Evolutionary conservation across 2,888 invertebrate species (phyloP).

Genomic region (Neuroscelio doddi): DNA sequence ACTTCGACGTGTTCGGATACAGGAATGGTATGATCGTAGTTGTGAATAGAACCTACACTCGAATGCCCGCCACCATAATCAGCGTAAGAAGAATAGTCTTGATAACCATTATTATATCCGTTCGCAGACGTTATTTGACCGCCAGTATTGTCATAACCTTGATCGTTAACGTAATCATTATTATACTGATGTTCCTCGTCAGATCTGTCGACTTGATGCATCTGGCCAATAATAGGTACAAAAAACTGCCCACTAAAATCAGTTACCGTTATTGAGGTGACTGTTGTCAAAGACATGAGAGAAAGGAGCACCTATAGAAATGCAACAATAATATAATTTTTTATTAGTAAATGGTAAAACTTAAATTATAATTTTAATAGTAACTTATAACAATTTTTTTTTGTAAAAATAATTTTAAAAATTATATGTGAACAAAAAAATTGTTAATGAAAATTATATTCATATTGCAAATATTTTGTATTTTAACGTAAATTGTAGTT

Average conservation of each 20-base stretch:
- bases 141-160: conserved; percentile 33
- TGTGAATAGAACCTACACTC: conserved; percentile 35
- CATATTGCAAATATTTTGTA: neutral
- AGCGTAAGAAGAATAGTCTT: conserved; percentile 59
- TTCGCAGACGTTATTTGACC: conserved; percentile 39
- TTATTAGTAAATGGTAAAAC: too few relatives aligned
- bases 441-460: neutral
- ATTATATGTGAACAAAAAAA: neutral
- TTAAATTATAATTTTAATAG: too few relatives aligned
- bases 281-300: conserved; percentile 57
- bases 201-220: conserved; percentile 57
- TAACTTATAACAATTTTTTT: too few relatives aligned
- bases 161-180: conserved; percentile 48
- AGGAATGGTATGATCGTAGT: conserved; percentile 74
- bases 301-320: conserved; percentile 57
- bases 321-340: too few relatives aligned
- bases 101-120: conserved; percentile 53
- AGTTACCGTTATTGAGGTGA: conserved; percentile 57
- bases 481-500: neutral
- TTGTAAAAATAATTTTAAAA: too few relatives aligned
- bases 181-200: conserved; percentile 65
- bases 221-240: conserved; percentile 47
- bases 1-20: conserved; percentile 80
- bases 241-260: conserved; percentile 51
- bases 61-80: conserved; percentile 58